Base-by-base conservation (phyloP, 2,113 vertebrate genomes). In the Gulo gulo region DNA sequence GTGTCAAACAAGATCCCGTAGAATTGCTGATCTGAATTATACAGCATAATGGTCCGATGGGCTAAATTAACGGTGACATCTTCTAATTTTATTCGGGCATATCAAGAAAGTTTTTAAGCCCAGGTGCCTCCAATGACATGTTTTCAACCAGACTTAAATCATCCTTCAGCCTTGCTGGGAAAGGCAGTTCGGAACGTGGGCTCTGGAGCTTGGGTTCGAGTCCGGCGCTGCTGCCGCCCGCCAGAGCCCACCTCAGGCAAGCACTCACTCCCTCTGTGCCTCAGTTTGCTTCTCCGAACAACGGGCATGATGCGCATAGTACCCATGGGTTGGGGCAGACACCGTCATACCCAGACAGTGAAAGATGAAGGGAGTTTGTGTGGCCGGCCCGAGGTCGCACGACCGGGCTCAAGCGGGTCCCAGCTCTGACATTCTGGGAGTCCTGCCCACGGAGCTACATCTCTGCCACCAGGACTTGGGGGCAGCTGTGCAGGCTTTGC, bases 1-100 rank as follows among this genome's bases (percentile, higher is more conserved):
- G 4, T n/a, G 74, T 50, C 50, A 55, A 18, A 69, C 29, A 16
- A 61, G 59, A 76, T 26, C 87, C 74, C 52, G 31, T 3, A 2
- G 34, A 67, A 15, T 4, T 29, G 52, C 96, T 76, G 88, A 78
- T 61, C 71, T 42, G 42, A 61, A 65, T 96, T 83, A 84, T 15
- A 47, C 80, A 1, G 12, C 6, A 3, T 52, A 89, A 87, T 4
- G 61, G 90, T 42, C 67, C 88, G 57, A 29, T 42, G 84, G 79
- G 84, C 57, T 78, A 57, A 84, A 57, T 52, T 50, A 85, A 71
- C 76, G 78, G 65, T 91, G 95, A 95, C 95, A 78, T 67, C 89
- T 69, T 59, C 91, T 94, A 83, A 78, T 97, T 95, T 65, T 57
- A 65, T 76, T 80, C 81, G 78, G 94, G 81, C 34, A n/a, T 14